Percentiles rank a stretch among this genome's conserved stretches.
These are phyloP conservation scores for Orthonyx spaldingii DNA, from an alignment of 2,113 vertebrate species.

Conservation along the genomic window DNA sequence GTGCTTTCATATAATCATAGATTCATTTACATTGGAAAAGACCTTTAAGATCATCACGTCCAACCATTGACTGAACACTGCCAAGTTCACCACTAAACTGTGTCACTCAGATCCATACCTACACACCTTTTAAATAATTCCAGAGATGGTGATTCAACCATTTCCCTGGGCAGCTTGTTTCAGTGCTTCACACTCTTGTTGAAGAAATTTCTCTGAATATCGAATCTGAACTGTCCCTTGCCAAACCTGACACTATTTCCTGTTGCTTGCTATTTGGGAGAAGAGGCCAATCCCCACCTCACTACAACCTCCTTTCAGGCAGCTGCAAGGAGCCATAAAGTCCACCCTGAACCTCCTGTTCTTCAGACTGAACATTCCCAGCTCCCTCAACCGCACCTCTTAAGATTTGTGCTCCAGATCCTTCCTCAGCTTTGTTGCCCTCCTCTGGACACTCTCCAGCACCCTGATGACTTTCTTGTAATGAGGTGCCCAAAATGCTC, in stretches of 20 bases:
- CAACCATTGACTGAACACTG: background rate
- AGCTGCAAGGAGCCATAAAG: background rate
- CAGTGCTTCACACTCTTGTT: background rate
- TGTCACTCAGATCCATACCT: too few species aligned
- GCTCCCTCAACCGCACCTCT: rapidly evolving
- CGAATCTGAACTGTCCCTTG: rapidly evolving
- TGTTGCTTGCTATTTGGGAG: background rate
- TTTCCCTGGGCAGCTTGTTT: background rate
- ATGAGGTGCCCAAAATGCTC: background rate
- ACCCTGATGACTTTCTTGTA: background rate
- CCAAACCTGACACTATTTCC: background rate
- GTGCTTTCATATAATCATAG: background rate
- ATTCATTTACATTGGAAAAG: background rate
- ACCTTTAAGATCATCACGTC: rapidly evolving
- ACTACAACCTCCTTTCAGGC: background rate
- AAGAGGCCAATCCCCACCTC: background rate
- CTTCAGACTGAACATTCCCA: background rate
- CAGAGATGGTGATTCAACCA: background rate
- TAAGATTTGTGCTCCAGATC: background rate
- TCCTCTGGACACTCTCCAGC: background rate
- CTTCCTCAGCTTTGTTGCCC: background rate
- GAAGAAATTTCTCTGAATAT: background rate
- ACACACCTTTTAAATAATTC: background rate
- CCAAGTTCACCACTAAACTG: background rate
- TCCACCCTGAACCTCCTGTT: background rate